A percentile compares a stretch with the other conserved stretches of the same genome.
Evolutionary conservation across 2,797 vertebrate species (phyloP).

Genomic region (Myotis daubentonii): DNA sequence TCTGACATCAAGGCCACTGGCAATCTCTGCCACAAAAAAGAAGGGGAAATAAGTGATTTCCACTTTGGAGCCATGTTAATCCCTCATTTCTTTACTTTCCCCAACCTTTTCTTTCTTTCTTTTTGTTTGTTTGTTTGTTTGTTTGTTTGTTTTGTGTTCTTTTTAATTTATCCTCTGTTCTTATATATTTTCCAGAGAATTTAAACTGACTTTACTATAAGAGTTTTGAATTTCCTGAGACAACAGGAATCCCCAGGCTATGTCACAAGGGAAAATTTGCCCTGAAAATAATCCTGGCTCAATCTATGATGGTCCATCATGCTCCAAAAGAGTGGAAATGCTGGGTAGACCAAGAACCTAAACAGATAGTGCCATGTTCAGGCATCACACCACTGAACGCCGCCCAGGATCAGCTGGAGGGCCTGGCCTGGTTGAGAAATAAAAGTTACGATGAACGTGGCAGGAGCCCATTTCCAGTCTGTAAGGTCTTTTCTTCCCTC

Average conservation of each 20-base stretch:
- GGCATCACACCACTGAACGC: not conserved
- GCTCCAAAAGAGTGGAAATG: not conserved
- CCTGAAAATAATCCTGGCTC: not conserved
- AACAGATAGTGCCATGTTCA: not conserved
- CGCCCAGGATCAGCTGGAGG: not conserved
- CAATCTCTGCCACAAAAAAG: not conserved
- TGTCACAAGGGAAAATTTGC: not conserved
- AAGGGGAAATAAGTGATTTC: constrained; percentile 11
- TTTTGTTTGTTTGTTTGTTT: no score
- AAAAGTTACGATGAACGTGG: not conserved
- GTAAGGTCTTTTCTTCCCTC: not conserved
- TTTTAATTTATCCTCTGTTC: not conserved
- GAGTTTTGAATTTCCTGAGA: not conserved
- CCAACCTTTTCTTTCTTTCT: not conserved
- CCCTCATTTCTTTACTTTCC: not conserved
- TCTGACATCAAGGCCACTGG: not conserved
- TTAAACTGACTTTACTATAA: not conserved
- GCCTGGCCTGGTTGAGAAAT: not conserved
- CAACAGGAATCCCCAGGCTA: not conserved
- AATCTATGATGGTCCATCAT: not conserved
- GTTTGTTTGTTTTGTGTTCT: not conserved
- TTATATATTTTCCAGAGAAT: constrained; percentile 12
- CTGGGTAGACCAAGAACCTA: not conserved
- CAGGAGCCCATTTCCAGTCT: not conserved
- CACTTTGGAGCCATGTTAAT: not conserved